These are phyloP conservation scores for Typhlichthys eigenmanni DNA, from an alignment of 2,797 vertebrate species.

Conservation along the genomic window DNA sequence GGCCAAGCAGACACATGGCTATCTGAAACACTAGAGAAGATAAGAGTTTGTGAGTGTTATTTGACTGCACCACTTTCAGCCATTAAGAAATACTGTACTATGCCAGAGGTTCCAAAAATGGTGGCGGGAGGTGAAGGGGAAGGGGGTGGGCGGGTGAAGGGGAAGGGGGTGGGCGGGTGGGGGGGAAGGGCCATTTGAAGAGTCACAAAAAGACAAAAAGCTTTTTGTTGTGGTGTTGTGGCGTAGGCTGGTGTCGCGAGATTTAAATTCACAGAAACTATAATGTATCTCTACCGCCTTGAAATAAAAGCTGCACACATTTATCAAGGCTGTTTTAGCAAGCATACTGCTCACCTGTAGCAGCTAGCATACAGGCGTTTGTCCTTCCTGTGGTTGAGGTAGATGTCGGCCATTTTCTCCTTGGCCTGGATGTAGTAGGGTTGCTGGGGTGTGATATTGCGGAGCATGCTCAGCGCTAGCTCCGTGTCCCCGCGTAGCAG, in stretches of 20 bases:
- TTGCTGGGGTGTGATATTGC: constrained; percentile 88
- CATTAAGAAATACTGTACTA: too few relatives aligned
- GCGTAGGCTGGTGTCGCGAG: too few relatives aligned
- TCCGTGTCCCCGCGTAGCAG: constrained; percentile 89
- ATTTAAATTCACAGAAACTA: too few relatives aligned
- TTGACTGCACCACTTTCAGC: constrained; percentile 17
- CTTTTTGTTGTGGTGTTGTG: too few relatives aligned
- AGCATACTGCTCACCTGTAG: constrained; percentile 83
- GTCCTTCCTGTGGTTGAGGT: constrained; percentile 91
- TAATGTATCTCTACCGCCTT: too few relatives aligned
- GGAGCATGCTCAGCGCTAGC: constrained; percentile 89
- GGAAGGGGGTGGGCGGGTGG: too few relatives aligned
- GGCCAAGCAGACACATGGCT: neutral
- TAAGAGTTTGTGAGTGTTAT: constrained; percentile 2
- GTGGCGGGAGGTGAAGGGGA: too few relatives aligned
- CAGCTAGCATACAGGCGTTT: constrained; percentile 90
- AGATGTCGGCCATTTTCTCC: constrained; percentile 95
- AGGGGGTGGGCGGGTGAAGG: too few relatives aligned
- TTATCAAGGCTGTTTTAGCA: neutral
- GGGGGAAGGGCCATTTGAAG: too few relatives aligned
- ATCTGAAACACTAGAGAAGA: neutral
- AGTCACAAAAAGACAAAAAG: too few relatives aligned
- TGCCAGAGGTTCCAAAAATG: too few relatives aligned
- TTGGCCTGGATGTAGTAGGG: constrained; percentile 93
- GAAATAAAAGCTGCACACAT: neutral